phyloP scores from a whole-genome alignment of 1,140 invertebrate species.

The Rhopalosiphum padi region DNA sequence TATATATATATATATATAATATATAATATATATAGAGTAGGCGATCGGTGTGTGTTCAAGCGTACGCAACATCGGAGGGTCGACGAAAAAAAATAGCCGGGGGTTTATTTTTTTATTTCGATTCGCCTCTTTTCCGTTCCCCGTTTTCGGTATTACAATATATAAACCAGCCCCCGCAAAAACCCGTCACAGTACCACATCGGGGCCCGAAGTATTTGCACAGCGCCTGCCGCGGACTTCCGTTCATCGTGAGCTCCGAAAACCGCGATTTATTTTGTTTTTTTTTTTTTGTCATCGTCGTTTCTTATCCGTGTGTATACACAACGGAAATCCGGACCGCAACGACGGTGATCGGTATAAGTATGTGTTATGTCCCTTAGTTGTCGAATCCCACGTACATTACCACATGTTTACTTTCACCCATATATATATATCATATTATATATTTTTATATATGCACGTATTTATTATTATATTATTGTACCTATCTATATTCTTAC shows the following conservation, averaged over 20 bases:
- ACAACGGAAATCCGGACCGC: background rate
- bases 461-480: background rate
- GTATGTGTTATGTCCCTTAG: background rate
- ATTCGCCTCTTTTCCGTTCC: background rate
- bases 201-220: constrained; percentile 48
- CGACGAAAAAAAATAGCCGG: constrained; percentile 23
- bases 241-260: background rate
- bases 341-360: background rate
- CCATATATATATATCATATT: background rate
- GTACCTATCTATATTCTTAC: background rate
- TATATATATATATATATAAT: background rate
- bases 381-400: background rate
- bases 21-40: background rate
- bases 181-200: constrained; percentile 22
- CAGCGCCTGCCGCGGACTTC: background rate
- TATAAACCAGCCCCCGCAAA: constrained; percentile 44
- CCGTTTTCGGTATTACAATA: constrained; percentile 16
- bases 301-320: background rate
- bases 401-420: background rate
- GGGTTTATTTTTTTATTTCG: constrained; percentile 17
- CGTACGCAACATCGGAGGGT: background rate
- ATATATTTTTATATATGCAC: background rate
- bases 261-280: background rate
- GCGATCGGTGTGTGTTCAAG: background rate
- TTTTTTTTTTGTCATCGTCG: background rate